Evolutionary conservation across 2,888 invertebrate genomes (phyloP).

Genomic region (Acronicta leporina): DNA sequence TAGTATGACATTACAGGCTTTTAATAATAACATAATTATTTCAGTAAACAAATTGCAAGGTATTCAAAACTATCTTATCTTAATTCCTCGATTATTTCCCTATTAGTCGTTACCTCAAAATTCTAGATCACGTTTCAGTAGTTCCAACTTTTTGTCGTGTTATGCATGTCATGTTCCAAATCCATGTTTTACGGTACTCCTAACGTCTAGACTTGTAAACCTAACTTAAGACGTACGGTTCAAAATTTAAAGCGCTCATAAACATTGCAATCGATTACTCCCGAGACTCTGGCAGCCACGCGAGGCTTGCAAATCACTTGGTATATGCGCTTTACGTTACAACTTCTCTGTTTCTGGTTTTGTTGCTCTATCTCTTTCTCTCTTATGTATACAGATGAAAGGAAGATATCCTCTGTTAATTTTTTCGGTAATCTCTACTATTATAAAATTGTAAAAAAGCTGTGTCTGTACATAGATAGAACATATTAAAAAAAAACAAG

Average conservation of each 20-base stretch:
- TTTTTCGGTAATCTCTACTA: slow-evolving; percentile 69
- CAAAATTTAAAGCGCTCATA: slow-evolving; percentile 69
- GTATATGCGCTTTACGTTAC: slow-evolving; percentile 54
- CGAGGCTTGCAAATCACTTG: slow-evolving; percentile 62
- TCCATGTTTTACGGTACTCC: slow-evolving; percentile 33
- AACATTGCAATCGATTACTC: slow-evolving; percentile 71
- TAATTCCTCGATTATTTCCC: background rate
- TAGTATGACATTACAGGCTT: too few relatives aligned
- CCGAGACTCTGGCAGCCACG: slow-evolving; percentile 58
- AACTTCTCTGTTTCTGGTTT: slow-evolving; percentile 39
- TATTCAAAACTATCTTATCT: too few relatives aligned
- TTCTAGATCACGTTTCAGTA: slow-evolving; percentile 14
- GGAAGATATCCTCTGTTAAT: slow-evolving; percentile 57
- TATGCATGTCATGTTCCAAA: slow-evolving; percentile 37
- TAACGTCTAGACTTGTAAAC: slow-evolving; percentile 42
- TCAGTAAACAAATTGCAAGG: too few relatives aligned
- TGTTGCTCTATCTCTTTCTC: slow-evolving; percentile 37
- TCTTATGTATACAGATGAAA: slow-evolving; percentile 41
- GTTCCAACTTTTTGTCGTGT: slow-evolving; percentile 17
- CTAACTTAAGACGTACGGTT: slow-evolving; percentile 49
- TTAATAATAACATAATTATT: too few relatives aligned
- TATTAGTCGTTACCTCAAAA: slow-evolving; percentile 12
- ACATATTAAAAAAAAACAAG: too few relatives aligned
- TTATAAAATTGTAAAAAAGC: too few relatives aligned
- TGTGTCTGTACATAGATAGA: too few relatives aligned